Percentiles rank a stretch among this genome's conserved stretches.
These are phyloP conservation scores for Eilema griseolum DNA, from an alignment of 2,888 invertebrate species.

Conservation along the genomic window DNA sequence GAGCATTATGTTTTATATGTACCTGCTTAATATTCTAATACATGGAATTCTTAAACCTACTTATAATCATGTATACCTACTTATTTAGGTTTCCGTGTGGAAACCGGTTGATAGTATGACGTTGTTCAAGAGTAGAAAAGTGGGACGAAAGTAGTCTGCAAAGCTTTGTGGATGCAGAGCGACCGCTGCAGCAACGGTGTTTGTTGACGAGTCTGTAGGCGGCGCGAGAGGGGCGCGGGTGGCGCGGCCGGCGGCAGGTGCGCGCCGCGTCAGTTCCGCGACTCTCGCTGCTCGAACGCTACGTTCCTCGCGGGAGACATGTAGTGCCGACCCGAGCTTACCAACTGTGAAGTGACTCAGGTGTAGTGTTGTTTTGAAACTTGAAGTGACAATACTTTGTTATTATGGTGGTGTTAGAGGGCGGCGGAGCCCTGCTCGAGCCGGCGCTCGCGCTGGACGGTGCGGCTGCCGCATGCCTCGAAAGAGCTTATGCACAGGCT, in stretches of 20 bases:
- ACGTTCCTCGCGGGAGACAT: slow-evolving; percentile 75
- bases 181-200: slow-evolving; percentile 82
- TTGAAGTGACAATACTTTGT: slow-evolving; percentile 62
- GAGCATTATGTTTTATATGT: background rate
- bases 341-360: slow-evolving; percentile 68
- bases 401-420: slow-evolving; percentile 84
- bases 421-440: slow-evolving; percentile 83
- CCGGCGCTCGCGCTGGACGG: slow-evolving; percentile 91
- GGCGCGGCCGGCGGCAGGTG: slow-evolving; percentile 70
- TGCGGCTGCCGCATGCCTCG: slow-evolving; percentile 90
- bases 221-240: slow-evolving; percentile 69
- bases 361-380: slow-evolving; percentile 66
- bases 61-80: slow-evolving; percentile 7
- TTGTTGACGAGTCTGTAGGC: slow-evolving; percentile 79
- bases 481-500: slow-evolving; percentile 93
- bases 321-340: slow-evolving; percentile 70
- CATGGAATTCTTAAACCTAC: background rate
- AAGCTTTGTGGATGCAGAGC: slow-evolving; percentile 75
- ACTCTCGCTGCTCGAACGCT: slow-evolving; percentile 74
- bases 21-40: background rate
- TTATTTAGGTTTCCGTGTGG: slow-evolving; percentile 14
- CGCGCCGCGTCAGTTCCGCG: slow-evolving; percentile 81
- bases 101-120: slow-evolving; percentile 46
- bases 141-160: slow-evolving; percentile 74
- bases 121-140: slow-evolving; percentile 66